These are phyloP conservation scores for Deilephila elpenor DNA, from an alignment of 2,888 invertebrate genomes.

Conservation along the genomic window DNA sequence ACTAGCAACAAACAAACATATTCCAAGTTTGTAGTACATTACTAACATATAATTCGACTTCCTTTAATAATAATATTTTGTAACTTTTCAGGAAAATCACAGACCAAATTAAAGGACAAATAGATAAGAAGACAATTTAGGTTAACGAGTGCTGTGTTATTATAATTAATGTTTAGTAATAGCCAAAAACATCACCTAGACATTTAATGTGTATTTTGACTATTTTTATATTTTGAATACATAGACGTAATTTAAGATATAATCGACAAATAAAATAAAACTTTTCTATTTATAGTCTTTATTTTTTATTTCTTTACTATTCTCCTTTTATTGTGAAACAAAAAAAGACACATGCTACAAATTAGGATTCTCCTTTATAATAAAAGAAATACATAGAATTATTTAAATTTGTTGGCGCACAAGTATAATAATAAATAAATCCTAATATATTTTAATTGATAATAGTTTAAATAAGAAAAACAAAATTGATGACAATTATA, in stretches of 20 bases:
- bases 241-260: constrained; percentile 35
- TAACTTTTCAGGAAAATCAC: constrained; percentile 73
- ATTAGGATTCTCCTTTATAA: neutral
- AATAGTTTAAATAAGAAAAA: too few relatives aligned
- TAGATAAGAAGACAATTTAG: constrained; percentile 57
- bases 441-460: too few relatives aligned
- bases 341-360: neutral
- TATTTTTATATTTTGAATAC: constrained; percentile 63
- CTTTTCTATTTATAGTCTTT: constrained; percentile 32
- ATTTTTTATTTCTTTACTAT: constrained; percentile 16
- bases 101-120: constrained; percentile 76
- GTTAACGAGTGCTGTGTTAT: constrained; percentile 47
- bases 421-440: too few relatives aligned
- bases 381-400: neutral
- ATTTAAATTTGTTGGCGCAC: too few relatives aligned
- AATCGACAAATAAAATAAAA: constrained; percentile 42
- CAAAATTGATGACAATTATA: too few relatives aligned
- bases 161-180: constrained; percentile 51
- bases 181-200: constrained; percentile 64
- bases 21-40: too few relatives aligned
- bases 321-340: too few relatives aligned
- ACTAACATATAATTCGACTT: too few relatives aligned
- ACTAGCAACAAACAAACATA: too few relatives aligned
- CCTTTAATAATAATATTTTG: constrained; percentile 12
- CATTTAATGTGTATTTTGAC: constrained; percentile 53